Evolutionary conservation across 2,113 vertebrate species (phyloP), one percentile per base, ranked within the genome.

Genomic region (Perca flavescens): DNA sequence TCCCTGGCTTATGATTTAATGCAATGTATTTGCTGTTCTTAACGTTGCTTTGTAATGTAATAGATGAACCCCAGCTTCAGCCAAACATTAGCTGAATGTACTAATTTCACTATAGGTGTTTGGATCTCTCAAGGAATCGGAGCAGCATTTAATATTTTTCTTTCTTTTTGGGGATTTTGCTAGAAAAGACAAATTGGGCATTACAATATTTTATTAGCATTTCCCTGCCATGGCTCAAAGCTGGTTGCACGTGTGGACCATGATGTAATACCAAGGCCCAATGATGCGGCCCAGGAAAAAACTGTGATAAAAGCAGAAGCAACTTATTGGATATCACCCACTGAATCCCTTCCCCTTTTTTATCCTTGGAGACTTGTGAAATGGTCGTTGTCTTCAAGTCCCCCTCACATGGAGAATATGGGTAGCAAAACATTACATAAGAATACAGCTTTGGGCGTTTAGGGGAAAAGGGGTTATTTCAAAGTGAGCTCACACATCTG

Each of bases 211-310:
- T 83, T 84, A 56, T 56, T 65, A 76, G 47, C 56, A 25, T 79
- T 83, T 75, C 21, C 65, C 65, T 83, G 63, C 14, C 43, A n/a
- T 64, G 31, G 60, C 69, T 77, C 65, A 40, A 52, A 85, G 86
- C 64, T 80, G 63, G 31, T 73, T 84, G 83, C 83, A 86, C 84
- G 74, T 83, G 63, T 84, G 66, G 85, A 89, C 72, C 73, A 77
- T 86, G 86, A 91, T 82, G 86, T 90, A 86, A 92, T 83, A 75
- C 47, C 47, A 70, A 73, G 73, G 81, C 82, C 68, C 86, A 75
- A 70, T 84, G 74, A 76, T 82, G 73, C 74, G 47, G 52, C 53
- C 43, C 63, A 31, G 21, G 66, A 21, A 57, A 70, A 89, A 77
- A 63, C 28, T 50, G 74, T 10, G 66, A 80, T 82, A 78, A 90